Percentiles rank a stretch among this genome's conserved stretches.
These are phyloP conservation scores for Cardiocondyla obscurior DNA, from an alignment of 1,140 invertebrate species.

Conservation along the genomic window DNA sequence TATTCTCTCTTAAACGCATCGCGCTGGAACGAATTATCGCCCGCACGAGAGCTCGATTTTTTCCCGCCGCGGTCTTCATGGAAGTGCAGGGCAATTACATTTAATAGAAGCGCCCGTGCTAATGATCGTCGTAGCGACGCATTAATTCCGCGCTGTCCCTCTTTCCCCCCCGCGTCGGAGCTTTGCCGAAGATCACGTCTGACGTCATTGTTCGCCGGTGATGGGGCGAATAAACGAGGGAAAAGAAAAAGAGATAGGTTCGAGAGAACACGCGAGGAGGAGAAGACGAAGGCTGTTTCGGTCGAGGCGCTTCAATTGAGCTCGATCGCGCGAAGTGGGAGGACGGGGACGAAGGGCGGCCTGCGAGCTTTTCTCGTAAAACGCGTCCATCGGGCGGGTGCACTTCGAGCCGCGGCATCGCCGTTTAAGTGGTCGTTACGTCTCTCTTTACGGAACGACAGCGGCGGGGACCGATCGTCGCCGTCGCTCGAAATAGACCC, in stretches of 20 bases:
- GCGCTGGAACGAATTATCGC: background rate
- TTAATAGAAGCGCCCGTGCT: background rate
- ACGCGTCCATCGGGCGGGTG: slow-evolving; percentile 19
- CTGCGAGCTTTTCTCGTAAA: slow-evolving; percentile 62
- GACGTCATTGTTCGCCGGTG: slow-evolving; percentile 62
- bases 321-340: slow-evolving; percentile 66
- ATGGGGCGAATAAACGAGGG: background rate
- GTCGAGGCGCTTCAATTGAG: slow-evolving; percentile 73
- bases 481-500: slow-evolving; percentile 59
- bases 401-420: slow-evolving; percentile 23
- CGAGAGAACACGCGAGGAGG: background rate
- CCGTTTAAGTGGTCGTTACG: slow-evolving; percentile 57
- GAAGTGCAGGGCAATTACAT: slow-evolving; percentile 30
- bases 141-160: slow-evolving; percentile 50
- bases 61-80: slow-evolving; percentile 22
- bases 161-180: slow-evolving; percentile 14
- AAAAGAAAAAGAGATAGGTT: background rate
- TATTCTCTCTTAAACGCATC: background rate
- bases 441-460: background rate
- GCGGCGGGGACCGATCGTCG: background rate
- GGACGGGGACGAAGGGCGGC: slow-evolving; percentile 15
- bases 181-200: slow-evolving; percentile 48
- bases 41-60: slow-evolving; percentile 15
- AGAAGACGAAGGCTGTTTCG: background rate
- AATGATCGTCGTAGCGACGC: slow-evolving; percentile 13